Evolutionary conservation across 2,888 invertebrate species (phyloP).

Genomic region (Conomelus anceps): DNA sequence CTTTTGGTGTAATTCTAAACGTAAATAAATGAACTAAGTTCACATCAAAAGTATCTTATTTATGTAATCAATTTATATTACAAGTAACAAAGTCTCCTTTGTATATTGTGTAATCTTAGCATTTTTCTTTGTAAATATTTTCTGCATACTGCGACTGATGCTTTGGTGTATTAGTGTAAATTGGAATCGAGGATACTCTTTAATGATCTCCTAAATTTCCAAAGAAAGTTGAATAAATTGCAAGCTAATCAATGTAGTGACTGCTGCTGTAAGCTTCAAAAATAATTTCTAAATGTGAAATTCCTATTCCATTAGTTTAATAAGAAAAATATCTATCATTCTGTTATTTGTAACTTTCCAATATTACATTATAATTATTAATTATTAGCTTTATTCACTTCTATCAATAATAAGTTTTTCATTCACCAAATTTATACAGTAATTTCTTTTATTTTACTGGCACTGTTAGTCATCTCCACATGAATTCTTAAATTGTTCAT

Average conservation of each 20-base stretch:
- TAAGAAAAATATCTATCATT: neutral
- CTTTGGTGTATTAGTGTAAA: neutral
- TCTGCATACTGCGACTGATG: neutral
- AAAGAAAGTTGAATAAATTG: neutral
- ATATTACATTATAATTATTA: neutral
- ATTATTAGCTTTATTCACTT: neutral
- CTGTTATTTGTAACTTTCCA: neutral
- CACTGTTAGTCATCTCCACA: neutral
- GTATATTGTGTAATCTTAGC: neutral
- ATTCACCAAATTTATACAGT: neutral
- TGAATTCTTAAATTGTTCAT: neutral
- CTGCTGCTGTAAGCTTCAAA: neutral
- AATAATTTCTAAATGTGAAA: too few relatives aligned
- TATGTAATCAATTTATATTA: neutral
- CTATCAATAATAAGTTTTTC: neutral
- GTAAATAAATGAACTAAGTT: neutral
- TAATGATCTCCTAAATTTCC: neutral
- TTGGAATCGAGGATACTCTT: neutral
- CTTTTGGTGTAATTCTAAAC: neutral
- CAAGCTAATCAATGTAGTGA: neutral
- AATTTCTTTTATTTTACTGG: neutral
- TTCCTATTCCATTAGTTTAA: neutral
- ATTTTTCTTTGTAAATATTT: neutral
- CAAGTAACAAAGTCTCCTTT: neutral
- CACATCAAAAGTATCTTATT: neutral